These are phyloP conservation scores for Spondyliosoma cantharus DNA, from an alignment of 2,797 vertebrate genomes.

Conservation along the genomic window DNA sequence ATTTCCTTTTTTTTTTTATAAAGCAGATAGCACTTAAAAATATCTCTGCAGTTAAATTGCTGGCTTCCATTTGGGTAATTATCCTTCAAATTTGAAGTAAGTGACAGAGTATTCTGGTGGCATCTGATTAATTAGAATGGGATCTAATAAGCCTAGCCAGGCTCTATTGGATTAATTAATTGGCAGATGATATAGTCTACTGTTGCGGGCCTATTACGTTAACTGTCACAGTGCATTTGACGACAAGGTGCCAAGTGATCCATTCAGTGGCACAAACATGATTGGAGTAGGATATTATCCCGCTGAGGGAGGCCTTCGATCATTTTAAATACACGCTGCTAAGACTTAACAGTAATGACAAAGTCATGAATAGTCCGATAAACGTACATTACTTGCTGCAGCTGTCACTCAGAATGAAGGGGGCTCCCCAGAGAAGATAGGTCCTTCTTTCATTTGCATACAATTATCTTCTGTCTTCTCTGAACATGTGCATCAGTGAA, in stretches of 20 bases:
- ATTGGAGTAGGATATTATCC: conserved; percentile 57
- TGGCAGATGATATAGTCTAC: conserved; percentile 69
- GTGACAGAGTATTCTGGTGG: conserved; percentile 67
- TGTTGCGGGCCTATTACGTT: conserved; percentile 55
- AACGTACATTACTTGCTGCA: conserved; percentile 40
- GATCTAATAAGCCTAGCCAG: conserved; percentile 66
- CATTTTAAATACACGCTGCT: conserved; percentile 53
- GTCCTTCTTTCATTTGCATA: conserved; percentile 20
- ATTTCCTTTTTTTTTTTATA: conserved; percentile 46
- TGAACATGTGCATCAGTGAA: neutral
- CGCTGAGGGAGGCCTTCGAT: conserved; percentile 33
- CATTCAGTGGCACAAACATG: conserved; percentile 63
- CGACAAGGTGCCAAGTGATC: conserved; percentile 62
- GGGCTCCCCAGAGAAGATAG: conserved; percentile 9
- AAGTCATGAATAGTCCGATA: conserved; percentile 43
- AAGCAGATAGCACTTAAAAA: conserved; percentile 48
- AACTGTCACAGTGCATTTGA: conserved; percentile 68
- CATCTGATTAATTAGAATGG: conserved; percentile 75
- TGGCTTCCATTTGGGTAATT: conserved; percentile 72
- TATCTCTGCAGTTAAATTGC: conserved; percentile 48
- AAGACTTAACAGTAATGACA: conserved; percentile 51
- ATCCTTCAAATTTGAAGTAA: conserved; percentile 73
- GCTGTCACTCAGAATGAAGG: conserved; percentile 48
- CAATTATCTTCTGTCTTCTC: conserved; percentile 24
- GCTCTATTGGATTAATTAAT: conserved; percentile 75